A percentile compares a stretch with the other conserved stretches of the same genome.
Conservation (phyloP, 2,797 vertebrate species). For the Macrochelys suwanniensis region DNA sequence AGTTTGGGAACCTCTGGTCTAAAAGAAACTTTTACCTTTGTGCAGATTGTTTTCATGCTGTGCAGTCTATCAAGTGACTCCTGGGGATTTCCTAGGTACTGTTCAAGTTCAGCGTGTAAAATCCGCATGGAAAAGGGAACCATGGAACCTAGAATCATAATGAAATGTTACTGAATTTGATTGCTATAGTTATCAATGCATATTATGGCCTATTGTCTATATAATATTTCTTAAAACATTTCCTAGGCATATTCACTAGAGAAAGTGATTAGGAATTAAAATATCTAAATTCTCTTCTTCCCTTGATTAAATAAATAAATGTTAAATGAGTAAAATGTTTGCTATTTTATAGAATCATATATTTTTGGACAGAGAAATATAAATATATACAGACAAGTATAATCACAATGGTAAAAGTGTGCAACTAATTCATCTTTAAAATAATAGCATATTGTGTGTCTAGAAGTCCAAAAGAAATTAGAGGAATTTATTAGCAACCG, state of each 20-base stretch:
- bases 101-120: constrained; percentile 94
- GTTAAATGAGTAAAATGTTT: not conserved
- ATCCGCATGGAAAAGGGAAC: constrained; percentile 97
- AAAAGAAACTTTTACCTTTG: constrained; percentile 83
- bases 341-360: not conserved
- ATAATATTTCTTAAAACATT: not conserved
- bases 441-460: not conserved
- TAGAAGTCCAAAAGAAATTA: not conserved
- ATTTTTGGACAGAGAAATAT: not conserved
- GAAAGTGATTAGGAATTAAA: not conserved
- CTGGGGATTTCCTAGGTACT: constrained; percentile 94
- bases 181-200: not conserved
- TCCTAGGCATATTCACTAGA: too few species aligned
- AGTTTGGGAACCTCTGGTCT: not conserved
- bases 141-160: constrained; percentile 90
- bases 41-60: constrained; percentile 89
- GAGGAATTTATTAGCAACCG: not conserved
- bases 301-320: not conserved
- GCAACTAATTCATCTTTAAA: not conserved
- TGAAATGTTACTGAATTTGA: not conserved
- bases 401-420: not conserved
- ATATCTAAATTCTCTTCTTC: not conserved
- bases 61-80: constrained; percentile 95
- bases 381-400: not conserved
- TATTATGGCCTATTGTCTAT: not conserved